Conservation (phyloP, 1,140 invertebrate genomes). For the Mamestra configurata region DNA sequence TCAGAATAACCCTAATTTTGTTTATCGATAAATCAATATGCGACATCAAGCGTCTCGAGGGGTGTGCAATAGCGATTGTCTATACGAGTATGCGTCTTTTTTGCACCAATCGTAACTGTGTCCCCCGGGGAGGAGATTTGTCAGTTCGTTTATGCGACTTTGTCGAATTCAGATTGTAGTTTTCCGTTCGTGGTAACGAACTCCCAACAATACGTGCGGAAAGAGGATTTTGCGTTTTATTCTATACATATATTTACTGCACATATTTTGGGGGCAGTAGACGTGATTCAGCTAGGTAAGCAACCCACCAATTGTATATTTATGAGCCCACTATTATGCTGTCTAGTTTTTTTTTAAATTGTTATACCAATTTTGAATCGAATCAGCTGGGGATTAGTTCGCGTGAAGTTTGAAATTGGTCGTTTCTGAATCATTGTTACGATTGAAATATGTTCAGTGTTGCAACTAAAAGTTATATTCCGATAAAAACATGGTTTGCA, state of each 20-base stretch:
- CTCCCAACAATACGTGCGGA: constrained; percentile 82
- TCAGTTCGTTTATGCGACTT: constrained; percentile 81
- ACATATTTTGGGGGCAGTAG: constrained; percentile 66
- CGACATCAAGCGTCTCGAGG: constrained; percentile 32
- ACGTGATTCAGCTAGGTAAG: constrained; percentile 82
- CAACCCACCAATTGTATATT: constrained; percentile 85
- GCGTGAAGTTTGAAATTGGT: constrained; percentile 35
- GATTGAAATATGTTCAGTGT: constrained; percentile 22
- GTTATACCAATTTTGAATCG: constrained; percentile 66
- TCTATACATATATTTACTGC: constrained; percentile 71
- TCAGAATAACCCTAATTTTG: constrained; percentile 27
- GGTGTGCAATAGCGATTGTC: constrained; percentile 55
- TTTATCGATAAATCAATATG: constrained; percentile 34
- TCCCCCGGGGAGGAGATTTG: constrained; percentile 74
- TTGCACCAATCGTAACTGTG: constrained; percentile 71
- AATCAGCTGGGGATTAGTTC: constrained; percentile 44
- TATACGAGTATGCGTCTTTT: constrained; percentile 54
- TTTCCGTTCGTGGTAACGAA: constrained; percentile 81
- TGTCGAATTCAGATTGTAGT: constrained; percentile 81
- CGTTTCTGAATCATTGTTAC: constrained; percentile 48
- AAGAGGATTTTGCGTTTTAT: constrained; percentile 75
- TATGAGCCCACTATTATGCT: constrained; percentile 82
- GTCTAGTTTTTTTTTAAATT: constrained; percentile 71
- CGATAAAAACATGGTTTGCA: constrained; percentile 7
- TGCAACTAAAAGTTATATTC: constrained; percentile 21